Evolutionary conservation across 2,113 vertebrate genomes (phyloP).

Genomic region (Apus apus): DNA sequence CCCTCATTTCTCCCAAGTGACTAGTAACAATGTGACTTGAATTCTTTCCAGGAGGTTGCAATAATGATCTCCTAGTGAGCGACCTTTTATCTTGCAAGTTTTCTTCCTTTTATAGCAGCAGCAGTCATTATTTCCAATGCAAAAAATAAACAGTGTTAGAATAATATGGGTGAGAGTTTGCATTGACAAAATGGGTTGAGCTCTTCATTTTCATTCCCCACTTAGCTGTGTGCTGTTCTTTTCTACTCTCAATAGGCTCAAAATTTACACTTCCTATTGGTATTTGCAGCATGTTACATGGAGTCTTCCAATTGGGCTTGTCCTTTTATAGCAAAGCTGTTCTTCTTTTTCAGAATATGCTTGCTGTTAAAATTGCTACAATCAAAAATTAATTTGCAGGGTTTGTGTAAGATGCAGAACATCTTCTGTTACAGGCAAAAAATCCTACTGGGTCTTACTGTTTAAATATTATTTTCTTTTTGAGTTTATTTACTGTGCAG

Average conservation of each 20-base stretch:
- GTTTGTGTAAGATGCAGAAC: neutral
- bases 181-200: neutral
- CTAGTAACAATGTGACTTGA: slow-evolving; percentile 19
- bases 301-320: neutral
- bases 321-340: neutral
- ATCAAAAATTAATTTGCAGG: neutral
- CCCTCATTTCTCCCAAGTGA: neutral
- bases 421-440: neutral
- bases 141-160: neutral
- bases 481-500: neutral
- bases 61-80: neutral
- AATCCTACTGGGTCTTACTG: neutral
- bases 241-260: neutral
- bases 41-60: neutral
- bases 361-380: neutral
- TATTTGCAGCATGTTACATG: neutral
- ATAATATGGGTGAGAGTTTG: neutral
- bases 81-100: slow-evolving; percentile 5
- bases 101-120: neutral
- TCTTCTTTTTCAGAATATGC: neutral
- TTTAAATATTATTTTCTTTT: neutral
- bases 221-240: neutral
- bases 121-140: neutral
- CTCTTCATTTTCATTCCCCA: neutral
- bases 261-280: neutral